Conservation (phyloP, 2,888 invertebrate species). For the Ophioninae sp. region DNA sequence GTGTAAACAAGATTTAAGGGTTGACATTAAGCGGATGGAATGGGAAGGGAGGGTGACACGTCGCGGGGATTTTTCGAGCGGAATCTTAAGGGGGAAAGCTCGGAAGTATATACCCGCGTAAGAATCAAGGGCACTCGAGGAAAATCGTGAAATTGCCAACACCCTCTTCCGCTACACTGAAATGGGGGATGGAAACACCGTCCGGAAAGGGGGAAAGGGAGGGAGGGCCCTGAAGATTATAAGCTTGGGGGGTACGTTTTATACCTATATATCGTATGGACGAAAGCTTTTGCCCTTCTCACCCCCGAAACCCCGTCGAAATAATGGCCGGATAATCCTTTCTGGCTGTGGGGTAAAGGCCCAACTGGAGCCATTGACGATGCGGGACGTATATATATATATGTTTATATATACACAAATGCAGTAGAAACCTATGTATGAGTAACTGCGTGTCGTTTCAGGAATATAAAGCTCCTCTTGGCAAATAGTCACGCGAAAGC, state of each 20-base stretch:
- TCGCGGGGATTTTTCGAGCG: constrained; percentile 35
- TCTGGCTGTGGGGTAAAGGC: constrained; percentile 58
- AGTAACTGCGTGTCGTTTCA: constrained; percentile 55
- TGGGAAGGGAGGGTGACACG: constrained; percentile 23
- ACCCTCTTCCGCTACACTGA: constrained; percentile 46
- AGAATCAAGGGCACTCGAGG: constrained; percentile 49
- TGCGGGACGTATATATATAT: too few species aligned
- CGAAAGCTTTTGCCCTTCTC: constrained; percentile 42
- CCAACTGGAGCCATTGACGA: constrained; percentile 12
- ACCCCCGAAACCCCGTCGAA: constrained; percentile 62
- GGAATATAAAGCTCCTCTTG: constrained; percentile 69
- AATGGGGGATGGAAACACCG: constrained; percentile 41
- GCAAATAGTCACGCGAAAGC: constrained; percentile 30
- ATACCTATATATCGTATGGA: constrained; percentile 34
- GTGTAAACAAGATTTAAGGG: constrained; percentile 47
- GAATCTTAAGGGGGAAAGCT: constrained; percentile 29
- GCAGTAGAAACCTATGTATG: too few species aligned
- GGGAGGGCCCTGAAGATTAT: not conserved
- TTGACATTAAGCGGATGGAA: constrained; percentile 34
- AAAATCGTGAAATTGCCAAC: constrained; percentile 54
- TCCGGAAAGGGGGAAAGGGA: too few species aligned
- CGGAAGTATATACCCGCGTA: constrained; percentile 27
- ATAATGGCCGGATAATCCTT: constrained; percentile 74
- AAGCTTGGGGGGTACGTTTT: constrained; percentile 17
- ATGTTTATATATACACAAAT: too few species aligned